phyloP scores from a whole-genome alignment of 1,140 invertebrate species.

The Heliconius nattereri region DNA sequence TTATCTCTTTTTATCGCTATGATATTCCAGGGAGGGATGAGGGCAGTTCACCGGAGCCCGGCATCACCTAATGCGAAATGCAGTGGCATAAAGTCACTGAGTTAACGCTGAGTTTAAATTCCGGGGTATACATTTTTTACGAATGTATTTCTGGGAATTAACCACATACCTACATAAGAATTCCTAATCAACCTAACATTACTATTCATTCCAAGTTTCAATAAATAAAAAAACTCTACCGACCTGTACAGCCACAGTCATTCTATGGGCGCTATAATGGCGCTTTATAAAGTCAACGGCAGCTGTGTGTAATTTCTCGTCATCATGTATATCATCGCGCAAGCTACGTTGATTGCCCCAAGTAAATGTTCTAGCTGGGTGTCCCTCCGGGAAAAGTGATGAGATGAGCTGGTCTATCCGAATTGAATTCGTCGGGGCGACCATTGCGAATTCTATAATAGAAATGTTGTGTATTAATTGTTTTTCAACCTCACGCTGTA shows the following conservation, averaged over 20 bases:
- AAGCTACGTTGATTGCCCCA: conserved; percentile 93
- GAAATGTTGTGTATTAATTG: background rate
- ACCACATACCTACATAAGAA: too few relatives aligned
- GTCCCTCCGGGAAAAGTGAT: conserved; percentile 84
- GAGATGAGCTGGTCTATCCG: conserved; percentile 89
- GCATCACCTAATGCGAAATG: too few relatives aligned
- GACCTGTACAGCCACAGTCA: conserved; percentile 91
- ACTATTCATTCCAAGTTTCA: too few relatives aligned
- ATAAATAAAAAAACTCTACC: background rate
- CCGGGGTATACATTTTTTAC: too few relatives aligned
- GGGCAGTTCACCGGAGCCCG: too few relatives aligned
- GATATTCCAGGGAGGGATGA: too few relatives aligned
- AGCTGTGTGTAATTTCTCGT: conserved; percentile 84
- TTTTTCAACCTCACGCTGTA: too few relatives aligned
- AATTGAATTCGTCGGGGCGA: conserved; percentile 84
- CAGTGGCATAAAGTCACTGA: too few relatives aligned
- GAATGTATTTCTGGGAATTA: too few relatives aligned
- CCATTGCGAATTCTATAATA: conserved; percentile 88
- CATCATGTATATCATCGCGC: conserved; percentile 83
- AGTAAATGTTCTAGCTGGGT: conserved; percentile 90
- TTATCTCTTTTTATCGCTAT: too few relatives aligned
- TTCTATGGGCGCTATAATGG: conserved; percentile 94
- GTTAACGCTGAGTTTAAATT: too few relatives aligned
- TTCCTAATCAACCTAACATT: too few relatives aligned
- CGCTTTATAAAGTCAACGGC: conserved; percentile 90